A percentile compares a stretch with the other conserved stretches of the same genome.
Conservation (phyloP, 1,140 invertebrate species). For the Amphibalanus amphitrite region DNA sequence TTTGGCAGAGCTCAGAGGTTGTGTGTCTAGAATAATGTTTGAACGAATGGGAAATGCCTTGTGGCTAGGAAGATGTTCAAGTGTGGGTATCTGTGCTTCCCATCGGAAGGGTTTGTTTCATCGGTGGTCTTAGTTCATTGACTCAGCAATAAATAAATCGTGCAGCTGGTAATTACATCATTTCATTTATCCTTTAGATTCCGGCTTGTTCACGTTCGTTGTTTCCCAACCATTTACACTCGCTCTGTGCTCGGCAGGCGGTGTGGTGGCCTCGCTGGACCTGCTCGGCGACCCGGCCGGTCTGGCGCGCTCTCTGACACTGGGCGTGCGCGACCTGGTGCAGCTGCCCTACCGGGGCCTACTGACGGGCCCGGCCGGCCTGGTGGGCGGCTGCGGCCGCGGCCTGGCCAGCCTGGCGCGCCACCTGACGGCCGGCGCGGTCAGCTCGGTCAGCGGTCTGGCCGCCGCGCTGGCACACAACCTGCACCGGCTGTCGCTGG, state of each 20-base stretch:
- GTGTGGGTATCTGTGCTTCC: no score
- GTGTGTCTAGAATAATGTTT: no score
- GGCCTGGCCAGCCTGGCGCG: conserved; percentile 65
- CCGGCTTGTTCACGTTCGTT: no score
- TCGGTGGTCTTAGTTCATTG: no score
- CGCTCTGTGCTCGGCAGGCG: conserved; percentile 23
- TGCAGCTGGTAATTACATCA: no score
- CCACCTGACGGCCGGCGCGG: conserved; percentile 64
- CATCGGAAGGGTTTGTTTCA: no score
- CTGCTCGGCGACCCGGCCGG: conserved; percentile 76
- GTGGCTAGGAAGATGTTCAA: no score
- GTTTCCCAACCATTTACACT: no score
- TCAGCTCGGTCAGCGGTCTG: conserved; percentile 78
- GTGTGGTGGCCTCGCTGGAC: conserved; percentile 84
- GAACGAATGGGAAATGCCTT: no score
- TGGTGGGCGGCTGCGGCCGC: conserved; percentile 57
- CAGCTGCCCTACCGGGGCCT: conserved; percentile 65
- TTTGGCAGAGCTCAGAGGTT: no score
- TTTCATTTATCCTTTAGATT: no score
- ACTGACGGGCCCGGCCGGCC: conserved; percentile 63
- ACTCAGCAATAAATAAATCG: no score
- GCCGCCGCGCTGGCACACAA: conserved; percentile 81
- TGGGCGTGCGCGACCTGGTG: conserved; percentile 68
- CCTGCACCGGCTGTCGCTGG: conserved; percentile 72
- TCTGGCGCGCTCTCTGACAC: conserved; percentile 62